Base-by-base conservation (phyloP, 92 coral and sea anemone genomes). In the Nematostella vectensis region DNA sequence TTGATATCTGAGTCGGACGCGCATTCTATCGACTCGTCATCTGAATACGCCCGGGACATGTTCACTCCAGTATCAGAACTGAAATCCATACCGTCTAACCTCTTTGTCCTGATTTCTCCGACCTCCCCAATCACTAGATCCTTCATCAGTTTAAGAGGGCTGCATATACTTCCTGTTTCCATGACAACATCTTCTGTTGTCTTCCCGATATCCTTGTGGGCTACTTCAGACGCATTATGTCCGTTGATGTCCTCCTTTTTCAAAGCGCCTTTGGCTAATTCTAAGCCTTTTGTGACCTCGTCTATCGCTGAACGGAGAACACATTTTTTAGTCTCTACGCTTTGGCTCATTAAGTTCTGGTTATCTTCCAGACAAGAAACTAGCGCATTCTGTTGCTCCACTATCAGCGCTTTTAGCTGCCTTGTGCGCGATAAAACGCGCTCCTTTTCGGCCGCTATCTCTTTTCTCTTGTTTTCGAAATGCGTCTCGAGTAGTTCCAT, bases 281-380 rank as follows among this genome's bases (percentile, higher is more conserved):
- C 57, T 27, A 66, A 29, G 1, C 72, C 50, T 4, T 54, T 22
- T 30, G 45, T 55, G 31, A 66, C 72, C 28, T 66, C 72, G 22
- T 55, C 72, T 18, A 66, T 0, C 3, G 72, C 72, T 12, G 63
- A 18, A 40, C 53, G 43, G 19, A 66, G 25, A 33, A 47, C 47
- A 1, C 52, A 36, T 42, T 66, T 66, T 27, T 66, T 59, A 11
- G 2, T 11, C 1, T 40, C 55, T 1, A 52, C 50, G 15, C 39
- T 27, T 12, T 38, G 15, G 1, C 42, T 23, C 21, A 53, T 26
- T 3, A 10, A 17, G 20, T 31, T 42, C 6, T 23, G 15, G 13
- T 66, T 30, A 0, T 22, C 33, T 3, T 66, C 63, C 11, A 66
- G 72, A 17, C 63, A 66, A 0, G 31, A 43, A 2, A 29, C 0